These are phyloP conservation scores for Syngnathus acus DNA, from an alignment of 2,797 vertebrate genomes.

Conservation along the genomic window DNA sequence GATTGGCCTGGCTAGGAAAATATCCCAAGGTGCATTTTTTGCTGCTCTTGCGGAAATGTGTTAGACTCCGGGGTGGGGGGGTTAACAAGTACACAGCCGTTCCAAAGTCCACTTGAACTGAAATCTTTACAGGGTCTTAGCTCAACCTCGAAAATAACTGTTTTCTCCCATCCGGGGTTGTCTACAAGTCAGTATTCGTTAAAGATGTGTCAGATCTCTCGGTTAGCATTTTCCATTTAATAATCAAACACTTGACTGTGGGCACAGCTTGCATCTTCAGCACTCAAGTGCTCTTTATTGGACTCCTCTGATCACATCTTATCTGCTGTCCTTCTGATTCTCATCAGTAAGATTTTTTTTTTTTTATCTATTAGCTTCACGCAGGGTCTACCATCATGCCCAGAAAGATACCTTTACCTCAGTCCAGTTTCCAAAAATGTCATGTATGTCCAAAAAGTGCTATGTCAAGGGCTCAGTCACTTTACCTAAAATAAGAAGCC, in stretches of 20 bases:
- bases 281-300: not conserved
- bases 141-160: no score
- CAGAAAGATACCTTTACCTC: not conserved
- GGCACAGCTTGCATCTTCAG: not conserved
- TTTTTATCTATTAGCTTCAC: not conserved
- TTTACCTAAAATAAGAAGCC: not conserved
- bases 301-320: not conserved
- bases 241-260: not conserved
- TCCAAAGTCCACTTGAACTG: no score
- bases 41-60: no score
- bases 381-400: no score
- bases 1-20: no score
- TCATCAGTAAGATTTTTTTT: not conserved
- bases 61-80: no score
- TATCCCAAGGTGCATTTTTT: no score
- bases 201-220: not conserved
- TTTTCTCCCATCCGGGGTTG: not conserved
- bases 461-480: not conserved
- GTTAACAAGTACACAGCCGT: no score
- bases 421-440: not conserved
- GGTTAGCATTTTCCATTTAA: not conserved
- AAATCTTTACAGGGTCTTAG: no score
- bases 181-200: not conserved
- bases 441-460: not conserved
- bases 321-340: not conserved